A percentile compares a stretch with the other conserved stretches of the same genome.
Conservation (phyloP, 1,140 invertebrate species). For the Orius insidiosus region DNA sequence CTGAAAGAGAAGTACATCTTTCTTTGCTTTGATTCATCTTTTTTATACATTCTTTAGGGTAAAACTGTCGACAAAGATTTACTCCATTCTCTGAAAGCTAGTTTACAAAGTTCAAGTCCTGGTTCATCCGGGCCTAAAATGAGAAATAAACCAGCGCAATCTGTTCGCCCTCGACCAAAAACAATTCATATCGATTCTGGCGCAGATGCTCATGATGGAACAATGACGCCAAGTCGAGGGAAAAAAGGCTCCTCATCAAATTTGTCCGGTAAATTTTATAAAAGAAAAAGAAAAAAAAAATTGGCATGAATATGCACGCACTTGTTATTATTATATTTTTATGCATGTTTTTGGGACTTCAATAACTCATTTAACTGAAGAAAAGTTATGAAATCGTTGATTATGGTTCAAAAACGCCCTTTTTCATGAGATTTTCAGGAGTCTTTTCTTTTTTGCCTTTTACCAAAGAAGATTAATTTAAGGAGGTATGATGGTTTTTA, state of each 20-base stretch:
- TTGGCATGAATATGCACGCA: too few species aligned
- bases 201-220: slow-evolving; percentile 54
- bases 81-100: slow-evolving; percentile 38
- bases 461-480: too few species aligned
- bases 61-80: slow-evolving; percentile 60
- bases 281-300: too few species aligned
- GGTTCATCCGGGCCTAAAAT: slow-evolving; percentile 28
- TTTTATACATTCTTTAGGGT: too few species aligned
- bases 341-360: too few species aligned
- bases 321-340: too few species aligned
- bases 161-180: slow-evolving; percentile 51
- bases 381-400: too few species aligned
- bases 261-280: slow-evolving; percentile 40
- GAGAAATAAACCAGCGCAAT: slow-evolving; percentile 31
- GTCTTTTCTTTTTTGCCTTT: too few species aligned
- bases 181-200: slow-evolving; percentile 73
- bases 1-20: slow-evolving; percentile 57
- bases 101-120: slow-evolving; percentile 3
- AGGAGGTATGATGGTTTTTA: too few species aligned
- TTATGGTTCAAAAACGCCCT: too few species aligned
- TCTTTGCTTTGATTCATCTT: slow-evolving; percentile 15
- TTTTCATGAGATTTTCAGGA: too few species aligned
- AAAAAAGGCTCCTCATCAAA: slow-evolving; percentile 68
- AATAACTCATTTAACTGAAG: too few species aligned
- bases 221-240: slow-evolving; percentile 48